A percentile compares a stretch with the other conserved stretches of the same genome.
phyloP scores from a whole-genome alignment of 2,113 vertebrate genomes.

The Phylloscopus whistleri region DNA sequence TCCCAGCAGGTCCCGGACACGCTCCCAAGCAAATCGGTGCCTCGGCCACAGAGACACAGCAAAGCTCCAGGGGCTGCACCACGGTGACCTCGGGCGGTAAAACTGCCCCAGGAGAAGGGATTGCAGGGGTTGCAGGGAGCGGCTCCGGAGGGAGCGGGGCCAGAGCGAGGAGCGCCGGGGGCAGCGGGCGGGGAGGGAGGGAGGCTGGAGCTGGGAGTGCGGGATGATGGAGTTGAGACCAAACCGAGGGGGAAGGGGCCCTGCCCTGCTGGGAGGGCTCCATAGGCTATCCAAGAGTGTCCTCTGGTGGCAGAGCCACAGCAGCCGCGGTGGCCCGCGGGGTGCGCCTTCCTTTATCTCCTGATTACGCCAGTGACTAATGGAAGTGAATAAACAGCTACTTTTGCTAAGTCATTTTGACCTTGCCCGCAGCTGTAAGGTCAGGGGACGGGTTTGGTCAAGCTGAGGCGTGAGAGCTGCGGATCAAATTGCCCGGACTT shows the following conservation, averaged over 20 bases:
- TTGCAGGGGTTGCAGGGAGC: neutral
- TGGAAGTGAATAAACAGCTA: neutral
- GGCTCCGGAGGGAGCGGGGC: neutral
- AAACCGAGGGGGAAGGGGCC: accelerated
- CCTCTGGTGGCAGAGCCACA: slow-evolving; percentile 1
- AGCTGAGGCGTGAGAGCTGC: neutral
- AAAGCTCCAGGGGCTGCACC: neutral
- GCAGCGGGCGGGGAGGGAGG: neutral
- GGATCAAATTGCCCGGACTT: neutral
- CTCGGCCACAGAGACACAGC: neutral
- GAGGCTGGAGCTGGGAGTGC: neutral
- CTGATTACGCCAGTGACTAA: neutral
- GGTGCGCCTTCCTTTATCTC: neutral
- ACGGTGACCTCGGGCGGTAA: neutral
- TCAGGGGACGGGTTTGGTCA: neutral
- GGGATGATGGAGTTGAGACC: neutral
- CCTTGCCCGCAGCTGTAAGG: neutral
- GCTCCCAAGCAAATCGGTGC: neutral
- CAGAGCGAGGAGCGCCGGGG: neutral
- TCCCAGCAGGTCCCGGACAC: neutral
- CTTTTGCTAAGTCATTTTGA: neutral
- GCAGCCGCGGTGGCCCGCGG: neutral
- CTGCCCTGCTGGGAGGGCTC: neutral
- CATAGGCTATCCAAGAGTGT: slow-evolving; percentile 37
- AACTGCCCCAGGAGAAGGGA: neutral